Conservation (phyloP, 2,888 invertebrate species). For the Lobophora halterata region DNA sequence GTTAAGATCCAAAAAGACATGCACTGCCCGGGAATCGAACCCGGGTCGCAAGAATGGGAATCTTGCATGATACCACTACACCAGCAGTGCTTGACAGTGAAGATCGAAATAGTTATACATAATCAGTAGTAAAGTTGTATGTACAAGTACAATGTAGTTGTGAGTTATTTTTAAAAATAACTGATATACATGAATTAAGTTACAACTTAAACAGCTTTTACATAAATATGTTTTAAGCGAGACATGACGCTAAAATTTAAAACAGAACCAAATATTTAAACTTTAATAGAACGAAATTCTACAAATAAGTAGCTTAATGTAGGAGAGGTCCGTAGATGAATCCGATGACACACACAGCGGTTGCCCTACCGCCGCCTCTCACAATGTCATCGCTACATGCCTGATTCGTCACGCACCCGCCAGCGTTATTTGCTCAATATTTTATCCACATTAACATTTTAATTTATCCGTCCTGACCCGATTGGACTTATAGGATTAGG, state of each 20-base stretch:
- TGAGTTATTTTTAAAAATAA: too few species aligned
- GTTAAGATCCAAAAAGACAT: constrained; percentile 52
- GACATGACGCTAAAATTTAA: too few species aligned
- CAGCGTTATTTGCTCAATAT: constrained; percentile 47
- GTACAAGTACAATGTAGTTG: too few species aligned
- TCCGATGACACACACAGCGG: background rate
- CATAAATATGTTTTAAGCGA: too few species aligned
- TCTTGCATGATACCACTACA: constrained; percentile 99
- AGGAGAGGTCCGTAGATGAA: too few species aligned
- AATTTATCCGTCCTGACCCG: constrained; percentile 41
- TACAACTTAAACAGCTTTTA: too few species aligned
- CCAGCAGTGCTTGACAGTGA: constrained; percentile 87
- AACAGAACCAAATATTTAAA: too few species aligned
- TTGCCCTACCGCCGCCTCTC: constrained; percentile 1
- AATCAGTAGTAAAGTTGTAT: too few species aligned
- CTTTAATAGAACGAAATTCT: too few species aligned
- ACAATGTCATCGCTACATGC: constrained; percentile 39
- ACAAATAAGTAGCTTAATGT: too few species aligned
- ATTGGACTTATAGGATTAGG: constrained; percentile 42
- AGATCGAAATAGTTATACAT: background rate
- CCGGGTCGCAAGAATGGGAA: constrained; percentile 98
- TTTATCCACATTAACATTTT: constrained; percentile 47
- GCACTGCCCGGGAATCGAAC: constrained; percentile 97
- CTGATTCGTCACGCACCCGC: constrained; percentile 48
- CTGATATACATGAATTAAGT: too few species aligned